Conservation (phyloP, 2,113 vertebrate genomes). For the Dolichotis patagonum region DNA sequence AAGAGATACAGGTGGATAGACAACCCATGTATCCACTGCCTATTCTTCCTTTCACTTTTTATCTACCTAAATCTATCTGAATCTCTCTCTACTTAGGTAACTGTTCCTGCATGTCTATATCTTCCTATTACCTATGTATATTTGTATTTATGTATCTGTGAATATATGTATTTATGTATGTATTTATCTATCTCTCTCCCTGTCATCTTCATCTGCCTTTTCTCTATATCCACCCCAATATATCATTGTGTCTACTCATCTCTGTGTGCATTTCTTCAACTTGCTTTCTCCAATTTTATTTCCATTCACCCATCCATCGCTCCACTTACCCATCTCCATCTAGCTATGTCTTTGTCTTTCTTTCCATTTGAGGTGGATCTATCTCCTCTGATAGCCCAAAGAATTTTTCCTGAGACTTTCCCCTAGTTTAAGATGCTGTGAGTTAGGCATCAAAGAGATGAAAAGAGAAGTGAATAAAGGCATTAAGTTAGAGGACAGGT, state of each 20-base stretch:
- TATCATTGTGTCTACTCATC: not conserved
- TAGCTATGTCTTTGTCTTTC: not conserved
- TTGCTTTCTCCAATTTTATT: not conserved
- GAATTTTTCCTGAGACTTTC: not conserved
- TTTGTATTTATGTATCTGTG: no score
- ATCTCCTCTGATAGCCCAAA: not conserved
- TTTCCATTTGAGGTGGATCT: fast-evolving
- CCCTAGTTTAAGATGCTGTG: not conserved
- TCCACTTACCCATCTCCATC: not conserved
- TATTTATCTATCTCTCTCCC: no score
- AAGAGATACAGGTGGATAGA: no score
- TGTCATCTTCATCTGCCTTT: not conserved
- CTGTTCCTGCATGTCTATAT: no score
- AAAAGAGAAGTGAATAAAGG: not conserved
- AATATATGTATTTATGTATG: no score
- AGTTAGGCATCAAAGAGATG: not conserved
- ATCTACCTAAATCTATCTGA: no score
- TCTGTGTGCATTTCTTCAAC: not conserved
- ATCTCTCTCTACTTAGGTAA: no score
- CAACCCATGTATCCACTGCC: no score
- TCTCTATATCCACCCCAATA: not conserved
- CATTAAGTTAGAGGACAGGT: not conserved
- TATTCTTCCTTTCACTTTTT: no score
- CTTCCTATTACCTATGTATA: no score
- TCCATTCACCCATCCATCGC: not conserved